Evolutionary conservation across 2,113 vertebrate species (phyloP), one percentile per base, ranked within the genome.

Genomic region (Globicephala melas): DNA sequence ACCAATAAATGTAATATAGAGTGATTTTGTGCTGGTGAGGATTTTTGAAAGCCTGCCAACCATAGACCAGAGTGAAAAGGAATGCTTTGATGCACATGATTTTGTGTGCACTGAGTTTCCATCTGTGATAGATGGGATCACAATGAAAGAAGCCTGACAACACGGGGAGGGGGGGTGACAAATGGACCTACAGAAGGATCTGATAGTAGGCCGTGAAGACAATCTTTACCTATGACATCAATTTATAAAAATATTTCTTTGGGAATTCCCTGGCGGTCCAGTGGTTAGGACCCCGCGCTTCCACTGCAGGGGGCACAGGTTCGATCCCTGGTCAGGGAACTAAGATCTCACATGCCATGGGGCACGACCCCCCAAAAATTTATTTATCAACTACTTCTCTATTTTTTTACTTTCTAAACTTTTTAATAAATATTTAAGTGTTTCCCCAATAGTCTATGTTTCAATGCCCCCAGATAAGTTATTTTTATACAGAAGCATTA

Each of bases 1-100:
- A 95, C 53, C 95, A 91, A 95, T 50, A 41, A 76, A 97, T 68
- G 81, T 58, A 85, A 68, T 67, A 74, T 23, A 31, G n/a, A 92
- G 53, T 89, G 90, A 88, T 89, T 76, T 90, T 89, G 21, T 55
- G 38, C 41, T 84, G 20, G 38, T 79, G 81, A 94, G 14, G 25
- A 77, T 65, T 71, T 93, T 93, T 97, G n/a, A 83, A 96, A 95
- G 58, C 36, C 31, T 81, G 36, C 58, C 41, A 77, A 31, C 36
- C 21, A 2, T 17, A 73, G 63, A 23, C 38, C 23, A 70, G 8
- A 60, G 15, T 44, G 15, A 53, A 58, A 60, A 91, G 44, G 70
- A 77, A 73, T 80, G 11, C 60, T 58, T 74, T 62, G 33, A 33
- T 71, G 31, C 53, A 25, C 6, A 53, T 41, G 38, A 85, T 63